Conservation (phyloP, 2,888 invertebrate genomes). For the Drosophila sordidapex region DNA sequence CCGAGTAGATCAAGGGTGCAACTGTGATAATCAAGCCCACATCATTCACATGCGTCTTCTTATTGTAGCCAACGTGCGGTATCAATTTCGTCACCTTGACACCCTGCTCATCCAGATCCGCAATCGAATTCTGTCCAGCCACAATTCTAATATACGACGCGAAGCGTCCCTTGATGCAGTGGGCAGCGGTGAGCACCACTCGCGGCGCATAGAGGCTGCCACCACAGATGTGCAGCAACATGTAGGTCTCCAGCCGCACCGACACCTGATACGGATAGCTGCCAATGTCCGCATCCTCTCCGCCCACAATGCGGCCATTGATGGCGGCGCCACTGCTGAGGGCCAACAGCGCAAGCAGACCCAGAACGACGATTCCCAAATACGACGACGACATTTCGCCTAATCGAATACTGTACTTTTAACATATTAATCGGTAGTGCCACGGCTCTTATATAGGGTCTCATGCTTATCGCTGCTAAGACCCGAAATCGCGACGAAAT, state of each 20-base stretch:
- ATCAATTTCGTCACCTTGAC: constrained; percentile 69
- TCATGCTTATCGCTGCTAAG: constrained; percentile 54
- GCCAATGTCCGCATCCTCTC: constrained; percentile 59
- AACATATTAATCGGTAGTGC: constrained; percentile 10
- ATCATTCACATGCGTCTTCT: constrained; percentile 86
- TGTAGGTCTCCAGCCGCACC: constrained; percentile 67
- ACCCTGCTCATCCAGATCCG: constrained; percentile 66
- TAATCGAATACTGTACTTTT: constrained; percentile 9
- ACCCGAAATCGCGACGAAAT: constrained; percentile 46
- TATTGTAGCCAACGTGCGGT: constrained; percentile 65
- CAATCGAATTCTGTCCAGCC: constrained; percentile 71
- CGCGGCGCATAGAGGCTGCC: constrained; percentile 68
- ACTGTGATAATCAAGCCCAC: constrained; percentile 86
- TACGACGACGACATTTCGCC: constrained; percentile 41
- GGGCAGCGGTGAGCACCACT: constrained; percentile 75
- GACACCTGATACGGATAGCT: constrained; percentile 73
- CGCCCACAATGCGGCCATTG: constrained; percentile 65
- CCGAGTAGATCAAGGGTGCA: constrained; percentile 84
- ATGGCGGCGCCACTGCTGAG: constrained; percentile 37
- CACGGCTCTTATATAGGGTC: constrained; percentile 45
- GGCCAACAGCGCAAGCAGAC: constrained; percentile 35
- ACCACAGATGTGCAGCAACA: constrained; percentile 76
- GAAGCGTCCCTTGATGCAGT: constrained; percentile 74
- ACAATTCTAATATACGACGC: constrained; percentile 72
- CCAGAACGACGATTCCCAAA: constrained; percentile 41